These are phyloP conservation scores for Aix galericulata DNA, from an alignment of 2,113 vertebrate genomes.

Conservation along the genomic window DNA sequence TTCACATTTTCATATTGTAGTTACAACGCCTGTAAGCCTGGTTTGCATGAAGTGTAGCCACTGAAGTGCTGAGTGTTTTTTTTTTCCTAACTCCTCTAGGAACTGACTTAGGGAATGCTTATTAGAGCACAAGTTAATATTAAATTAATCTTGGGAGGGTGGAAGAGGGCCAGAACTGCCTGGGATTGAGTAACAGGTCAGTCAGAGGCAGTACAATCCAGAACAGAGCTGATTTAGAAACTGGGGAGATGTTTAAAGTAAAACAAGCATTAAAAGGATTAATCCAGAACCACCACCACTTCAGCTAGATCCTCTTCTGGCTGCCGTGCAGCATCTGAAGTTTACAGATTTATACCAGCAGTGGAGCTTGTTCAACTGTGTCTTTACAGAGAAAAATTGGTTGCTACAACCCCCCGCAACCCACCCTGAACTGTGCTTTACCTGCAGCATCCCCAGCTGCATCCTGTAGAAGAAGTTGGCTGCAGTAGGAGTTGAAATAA, in stretches of 20 bases:
- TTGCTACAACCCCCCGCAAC: not conserved
- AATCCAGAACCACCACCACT: not conserved
- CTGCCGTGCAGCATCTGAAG: not conserved
- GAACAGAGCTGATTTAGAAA: not conserved
- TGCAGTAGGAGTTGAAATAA: slow-evolving; percentile 94
- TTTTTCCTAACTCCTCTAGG: not conserved
- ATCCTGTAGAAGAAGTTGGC: slow-evolving; percentile 94
- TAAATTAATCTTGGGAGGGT: not conserved
- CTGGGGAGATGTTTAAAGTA: not conserved
- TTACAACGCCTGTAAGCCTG: not conserved
- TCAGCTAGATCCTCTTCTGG: not conserved
- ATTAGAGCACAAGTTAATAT: not conserved
- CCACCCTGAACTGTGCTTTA: slow-evolving; percentile 52
- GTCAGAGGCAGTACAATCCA: not conserved
- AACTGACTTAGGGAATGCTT: not conserved
- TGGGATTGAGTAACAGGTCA: not conserved
- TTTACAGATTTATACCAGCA: not conserved
- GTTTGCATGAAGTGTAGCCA: not conserved
- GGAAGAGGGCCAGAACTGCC: not conserved
- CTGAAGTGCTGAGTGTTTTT: not conserved
- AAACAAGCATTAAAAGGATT: not conserved
- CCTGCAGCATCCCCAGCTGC: slow-evolving; percentile 95
- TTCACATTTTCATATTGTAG: not conserved
- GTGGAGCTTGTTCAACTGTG: not conserved
- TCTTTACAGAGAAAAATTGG: not conserved